Base-by-base conservation (phyloP, 2,888 invertebrate species). In the Baronia brevicornis region DNA sequence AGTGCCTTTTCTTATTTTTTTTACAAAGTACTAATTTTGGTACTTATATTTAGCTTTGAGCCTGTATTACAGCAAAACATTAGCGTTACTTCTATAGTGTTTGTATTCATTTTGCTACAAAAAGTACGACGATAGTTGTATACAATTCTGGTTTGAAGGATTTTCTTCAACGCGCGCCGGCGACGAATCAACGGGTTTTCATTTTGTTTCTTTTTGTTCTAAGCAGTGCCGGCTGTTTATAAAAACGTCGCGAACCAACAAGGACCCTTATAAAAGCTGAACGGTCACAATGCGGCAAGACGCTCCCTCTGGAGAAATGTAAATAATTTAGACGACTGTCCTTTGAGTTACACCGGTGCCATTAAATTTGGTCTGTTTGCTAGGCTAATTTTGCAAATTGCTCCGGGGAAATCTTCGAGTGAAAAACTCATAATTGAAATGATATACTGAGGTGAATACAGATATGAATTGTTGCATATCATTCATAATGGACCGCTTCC, bases 281-380 rank as follows among this genome's bases (percentile, higher is more conserved):
- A 45, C 56, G 51, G 57, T 62, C 54, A 55, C 53, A 53, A 56
- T 52, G 51, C 50, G 48, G 51, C 53, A 59, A 62, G 61, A 64
- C 48, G 51, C 44, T 46, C 44, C 51, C 62, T 56, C 60, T 41
- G 44, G 66, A 63, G 65, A 55, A 64, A 66, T 65, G 68, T 72
- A 70, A 70, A 73, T 70, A 72, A 72, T 73, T 69, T 58, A 59
- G 51, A 51, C 45, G 46, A 51, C 50, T 45, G 60, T 59, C 62
- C 65, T 67, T 67, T 62, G 64, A 64, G 62, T 51, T 60, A 59
- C 58, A 55, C 59, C 49, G 49, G 51, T 41, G 53, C 56, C 62
- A 66, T 74, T 68, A 73, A 68, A 71, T 66, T 69, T 59, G 51
- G 59, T 60, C 63, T 64, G 68, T 71, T 71, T 73, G 70, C 68